Conservation (phyloP, 2,888 invertebrate genomes). For the Yponomeuta sedellus region DNA sequence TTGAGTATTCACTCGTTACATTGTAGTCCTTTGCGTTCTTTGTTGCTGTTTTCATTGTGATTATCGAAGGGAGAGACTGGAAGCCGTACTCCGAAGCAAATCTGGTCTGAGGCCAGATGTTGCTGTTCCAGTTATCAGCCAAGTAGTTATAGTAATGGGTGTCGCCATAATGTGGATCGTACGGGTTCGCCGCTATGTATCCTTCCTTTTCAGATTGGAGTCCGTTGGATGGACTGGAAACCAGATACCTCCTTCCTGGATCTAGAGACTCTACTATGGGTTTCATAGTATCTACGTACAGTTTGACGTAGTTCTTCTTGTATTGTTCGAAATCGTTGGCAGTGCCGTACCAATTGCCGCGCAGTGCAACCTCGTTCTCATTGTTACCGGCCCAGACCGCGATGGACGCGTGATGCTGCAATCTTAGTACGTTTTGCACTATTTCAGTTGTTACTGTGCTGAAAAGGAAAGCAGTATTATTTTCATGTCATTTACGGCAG, state of each 20-base stretch:
- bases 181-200: slow-evolving; percentile 87
- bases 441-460: slow-evolving; percentile 86
- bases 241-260: slow-evolving; percentile 80
- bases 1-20: slow-evolving; percentile 77
- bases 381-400: slow-evolving; percentile 97
- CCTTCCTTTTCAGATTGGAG: slow-evolving; percentile 82
- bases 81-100: slow-evolving; percentile 98
- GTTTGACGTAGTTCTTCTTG: slow-evolving; percentile 84
- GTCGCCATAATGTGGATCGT: slow-evolving; percentile 89
- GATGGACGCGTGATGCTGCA: slow-evolving; percentile 92
- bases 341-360: slow-evolving; percentile 87
- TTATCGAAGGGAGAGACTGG: slow-evolving; percentile 89
- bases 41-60: slow-evolving; percentile 79
- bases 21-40: slow-evolving; percentile 66
- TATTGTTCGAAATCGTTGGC: slow-evolving; percentile 69
- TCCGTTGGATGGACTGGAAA: slow-evolving; percentile 96
- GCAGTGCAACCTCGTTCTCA: slow-evolving; percentile 94
- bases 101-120: slow-evolving; percentile 86
- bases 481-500: too few species aligned
- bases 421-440: slow-evolving; percentile 85
- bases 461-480: slow-evolving; percentile 27
- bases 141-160: slow-evolving; percentile 94
- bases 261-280: slow-evolving; percentile 79
- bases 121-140: slow-evolving; percentile 86
- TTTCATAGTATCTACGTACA: slow-evolving; percentile 88